Conservation (phyloP, 2,888 invertebrate species). For the Drosophila subsilvestris region DNA sequence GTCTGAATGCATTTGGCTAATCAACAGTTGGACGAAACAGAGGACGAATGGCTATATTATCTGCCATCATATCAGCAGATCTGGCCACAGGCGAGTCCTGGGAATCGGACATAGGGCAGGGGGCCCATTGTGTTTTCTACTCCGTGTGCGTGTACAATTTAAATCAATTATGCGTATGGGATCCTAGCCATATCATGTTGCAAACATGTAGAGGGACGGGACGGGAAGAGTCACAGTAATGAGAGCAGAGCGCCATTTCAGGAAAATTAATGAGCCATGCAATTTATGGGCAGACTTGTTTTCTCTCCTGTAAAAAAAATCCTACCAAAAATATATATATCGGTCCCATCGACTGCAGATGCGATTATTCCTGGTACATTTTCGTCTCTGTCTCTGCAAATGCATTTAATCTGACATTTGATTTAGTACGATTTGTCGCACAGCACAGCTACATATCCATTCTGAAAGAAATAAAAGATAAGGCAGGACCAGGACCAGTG, state of each 20-base stretch:
- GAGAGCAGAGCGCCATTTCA: slow-evolving; percentile 6
- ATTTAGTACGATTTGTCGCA: not conserved
- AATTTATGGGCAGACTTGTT: slow-evolving; percentile 7
- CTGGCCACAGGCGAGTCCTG: slow-evolving; percentile 37
- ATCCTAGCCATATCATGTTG: slow-evolving; percentile 49
- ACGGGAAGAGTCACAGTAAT: not conserved
- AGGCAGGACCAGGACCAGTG: no score
- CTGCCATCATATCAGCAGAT: slow-evolving; percentile 54
- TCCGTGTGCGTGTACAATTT: slow-evolving; percentile 50
- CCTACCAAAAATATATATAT: slow-evolving; percentile 3
- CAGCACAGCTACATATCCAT: not conserved
- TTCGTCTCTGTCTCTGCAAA: not conserved
- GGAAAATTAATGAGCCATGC: slow-evolving; percentile 20
- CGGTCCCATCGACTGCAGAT: not conserved
- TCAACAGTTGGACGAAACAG: slow-evolving; percentile 52
- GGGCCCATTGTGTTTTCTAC: slow-evolving; percentile 21
- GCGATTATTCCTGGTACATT: not conserved
- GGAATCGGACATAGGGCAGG: slow-evolving; percentile 32
- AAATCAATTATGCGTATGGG: slow-evolving; percentile 67
- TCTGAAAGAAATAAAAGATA: not conserved
- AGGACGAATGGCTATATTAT: slow-evolving; percentile 57
- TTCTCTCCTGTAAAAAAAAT: slow-evolving; percentile 7
- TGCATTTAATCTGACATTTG: slow-evolving; percentile 1
- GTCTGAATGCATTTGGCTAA: slow-evolving; percentile 50
- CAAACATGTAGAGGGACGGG: not conserved